These are phyloP conservation scores for Nomada hirtipes DNA, from an alignment of 2,888 invertebrate species.

Conservation along the genomic window DNA sequence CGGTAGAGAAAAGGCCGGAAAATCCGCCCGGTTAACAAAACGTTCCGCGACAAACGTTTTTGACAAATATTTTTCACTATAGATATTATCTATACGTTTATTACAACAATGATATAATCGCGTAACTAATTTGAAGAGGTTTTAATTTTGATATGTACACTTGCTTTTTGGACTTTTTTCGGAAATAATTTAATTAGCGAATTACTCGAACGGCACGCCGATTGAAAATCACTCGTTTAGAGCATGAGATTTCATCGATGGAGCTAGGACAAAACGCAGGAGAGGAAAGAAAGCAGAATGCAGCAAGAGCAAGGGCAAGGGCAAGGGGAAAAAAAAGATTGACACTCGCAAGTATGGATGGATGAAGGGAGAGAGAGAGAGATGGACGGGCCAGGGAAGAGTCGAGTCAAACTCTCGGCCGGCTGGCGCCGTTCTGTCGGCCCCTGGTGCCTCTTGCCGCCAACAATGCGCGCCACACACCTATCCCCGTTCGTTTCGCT, in stretches of 20 bases:
- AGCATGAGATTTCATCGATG: too few relatives aligned
- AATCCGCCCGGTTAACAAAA: too few relatives aligned
- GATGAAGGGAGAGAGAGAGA: background rate
- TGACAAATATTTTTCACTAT: too few relatives aligned
- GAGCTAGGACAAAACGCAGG: conserved; percentile 16
- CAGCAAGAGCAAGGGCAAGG: background rate
- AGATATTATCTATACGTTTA: too few relatives aligned
- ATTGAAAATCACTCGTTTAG: too few relatives aligned
- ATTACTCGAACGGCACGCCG: too few relatives aligned
- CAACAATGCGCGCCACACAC: conserved; percentile 76
- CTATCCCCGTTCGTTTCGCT: conserved; percentile 48
- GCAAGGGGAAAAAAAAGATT: background rate
- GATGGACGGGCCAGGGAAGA: conserved; percentile 48
- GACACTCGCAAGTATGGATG: background rate
- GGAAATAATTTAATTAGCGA: too few relatives aligned
- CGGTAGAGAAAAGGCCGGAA: background rate
- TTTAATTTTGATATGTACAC: too few relatives aligned
- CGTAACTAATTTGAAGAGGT: too few relatives aligned
- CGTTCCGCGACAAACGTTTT: too few relatives aligned
- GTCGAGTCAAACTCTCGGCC: conserved; percentile 73
- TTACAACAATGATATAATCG: too few relatives aligned
- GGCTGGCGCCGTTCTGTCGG: conserved; percentile 80
- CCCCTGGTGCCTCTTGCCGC: conserved; percentile 75
- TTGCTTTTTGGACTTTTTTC: too few relatives aligned
- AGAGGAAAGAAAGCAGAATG: background rate